Percentiles rank a stretch among this genome's conserved stretches.
phyloP scores from a whole-genome alignment of 2,888 invertebrate genomes.

The Imbricaverruca yamaguchii region DNA sequence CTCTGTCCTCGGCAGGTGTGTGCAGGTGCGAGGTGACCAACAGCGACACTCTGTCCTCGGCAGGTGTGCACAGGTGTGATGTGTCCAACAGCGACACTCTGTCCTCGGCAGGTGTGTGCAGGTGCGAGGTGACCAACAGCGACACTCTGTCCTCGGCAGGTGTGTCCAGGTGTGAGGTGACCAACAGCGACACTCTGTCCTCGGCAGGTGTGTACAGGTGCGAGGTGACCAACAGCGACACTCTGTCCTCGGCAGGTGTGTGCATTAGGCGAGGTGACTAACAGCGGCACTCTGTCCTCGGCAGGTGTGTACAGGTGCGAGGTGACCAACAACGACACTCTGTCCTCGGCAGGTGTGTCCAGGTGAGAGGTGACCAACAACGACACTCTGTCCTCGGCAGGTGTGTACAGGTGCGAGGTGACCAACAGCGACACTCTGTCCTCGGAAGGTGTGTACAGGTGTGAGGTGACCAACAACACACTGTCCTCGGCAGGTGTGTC shows the following conservation, averaged over 20 bases:
- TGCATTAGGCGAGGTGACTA: slow-evolving; percentile 51
- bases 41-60: slow-evolving; percentile 35
- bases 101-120: slow-evolving; percentile 41
- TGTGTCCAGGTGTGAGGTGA: slow-evolving; percentile 49
- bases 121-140: slow-evolving; percentile 51
- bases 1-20: slow-evolving; percentile 37
- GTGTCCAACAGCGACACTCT: slow-evolving; percentile 47
- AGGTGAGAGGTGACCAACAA: slow-evolving; percentile 51
- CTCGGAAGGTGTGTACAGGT: slow-evolving; percentile 45
- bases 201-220: slow-evolving; percentile 46
- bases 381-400: slow-evolving; percentile 37
- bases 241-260: slow-evolving; percentile 37
- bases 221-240: slow-evolving; percentile 48
- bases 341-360: slow-evolving; percentile 40
- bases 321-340: slow-evolving; percentile 47
- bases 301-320: slow-evolving; percentile 48
- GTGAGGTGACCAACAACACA: slow-evolving; percentile 49
- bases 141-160: slow-evolving; percentile 39
- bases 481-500: slow-evolving; percentile 39
- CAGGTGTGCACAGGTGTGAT: slow-evolving; percentile 48
- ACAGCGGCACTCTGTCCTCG: slow-evolving; percentile 39
- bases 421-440: slow-evolving; percentile 43
- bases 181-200: slow-evolving; percentile 43
- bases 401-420: slow-evolving; percentile 49
- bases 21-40: slow-evolving; percentile 53